phyloP scores from a whole-genome alignment of 2,797 vertebrate species.

The Acestrorhynchus altus region DNA sequence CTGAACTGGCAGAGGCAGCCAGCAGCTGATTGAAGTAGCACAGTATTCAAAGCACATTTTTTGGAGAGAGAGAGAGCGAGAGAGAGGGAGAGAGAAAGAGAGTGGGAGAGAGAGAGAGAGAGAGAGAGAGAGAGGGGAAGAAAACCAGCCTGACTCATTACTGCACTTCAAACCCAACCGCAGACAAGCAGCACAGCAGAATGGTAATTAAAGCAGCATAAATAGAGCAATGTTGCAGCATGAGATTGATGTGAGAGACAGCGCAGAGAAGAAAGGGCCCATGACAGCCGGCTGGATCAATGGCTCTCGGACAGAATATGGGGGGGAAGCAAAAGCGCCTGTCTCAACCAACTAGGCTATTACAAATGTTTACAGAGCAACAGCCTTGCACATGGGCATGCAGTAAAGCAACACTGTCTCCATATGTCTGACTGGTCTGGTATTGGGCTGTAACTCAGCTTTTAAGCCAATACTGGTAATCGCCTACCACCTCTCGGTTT shows the following conservation, averaged over 20 bases:
- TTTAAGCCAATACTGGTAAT: background rate
- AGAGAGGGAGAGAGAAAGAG: background rate
- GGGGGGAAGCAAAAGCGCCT: constrained; percentile 19
- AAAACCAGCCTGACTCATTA: constrained; percentile 52
- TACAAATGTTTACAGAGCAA: constrained; percentile 31
- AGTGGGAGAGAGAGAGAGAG: background rate
- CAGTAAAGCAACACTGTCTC: background rate
- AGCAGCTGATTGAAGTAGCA: constrained; percentile 49
- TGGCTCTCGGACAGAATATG: constrained; percentile 18
- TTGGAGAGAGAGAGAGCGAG: no score
- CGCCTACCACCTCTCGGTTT: background rate
- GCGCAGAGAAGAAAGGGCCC: background rate
- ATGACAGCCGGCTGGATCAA: constrained; percentile 37
- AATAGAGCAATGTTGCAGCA: constrained; percentile 47
- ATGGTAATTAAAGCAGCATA: constrained; percentile 59
- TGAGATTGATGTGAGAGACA: constrained; percentile 36
- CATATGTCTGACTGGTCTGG: background rate
- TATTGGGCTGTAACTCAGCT: background rate
- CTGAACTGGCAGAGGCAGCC: constrained; percentile 60
- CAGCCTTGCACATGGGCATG: background rate
- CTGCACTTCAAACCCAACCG: constrained; percentile 53
- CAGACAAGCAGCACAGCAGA: constrained; percentile 43
- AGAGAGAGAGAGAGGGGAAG: background rate
- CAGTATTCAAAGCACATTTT: constrained; percentile 51
- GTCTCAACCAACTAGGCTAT: constrained; percentile 17